phyloP scores from a whole-genome alignment of 1,140 invertebrate genomes.

The Lysiphlebus fabarum region DNA sequence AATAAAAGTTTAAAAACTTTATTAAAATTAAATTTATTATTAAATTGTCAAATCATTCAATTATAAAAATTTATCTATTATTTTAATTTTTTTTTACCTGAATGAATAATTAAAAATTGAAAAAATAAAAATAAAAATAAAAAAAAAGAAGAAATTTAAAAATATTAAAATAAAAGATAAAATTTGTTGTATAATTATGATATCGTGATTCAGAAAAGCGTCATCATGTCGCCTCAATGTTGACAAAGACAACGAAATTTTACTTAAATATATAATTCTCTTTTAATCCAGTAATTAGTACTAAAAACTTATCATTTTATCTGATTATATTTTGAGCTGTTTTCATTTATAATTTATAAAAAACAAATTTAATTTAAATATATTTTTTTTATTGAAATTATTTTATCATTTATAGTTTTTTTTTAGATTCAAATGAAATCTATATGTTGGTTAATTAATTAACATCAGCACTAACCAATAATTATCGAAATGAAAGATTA shows the following conservation, averaged over 20 bases:
- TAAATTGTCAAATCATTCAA: too few species aligned
- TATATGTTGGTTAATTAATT: constrained; percentile 35
- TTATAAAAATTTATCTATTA: too few species aligned
- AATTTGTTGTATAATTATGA: background rate
- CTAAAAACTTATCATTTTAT: constrained; percentile 43
- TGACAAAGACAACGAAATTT: constrained; percentile 31
- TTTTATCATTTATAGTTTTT: constrained; percentile 28
- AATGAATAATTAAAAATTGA: too few species aligned
- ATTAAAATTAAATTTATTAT: too few species aligned
- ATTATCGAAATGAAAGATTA: constrained; percentile 52
- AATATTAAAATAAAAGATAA: too few species aligned
- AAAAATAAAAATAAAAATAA: too few species aligned
- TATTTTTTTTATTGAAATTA: constrained; percentile 35
- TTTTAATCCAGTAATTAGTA: constrained; percentile 50
- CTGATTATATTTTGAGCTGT: constrained; percentile 31
- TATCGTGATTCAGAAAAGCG: constrained; percentile 27
- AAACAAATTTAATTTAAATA: constrained; percentile 2
- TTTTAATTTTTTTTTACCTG: too few species aligned
- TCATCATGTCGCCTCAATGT: constrained; percentile 31
- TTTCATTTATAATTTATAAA: constrained; percentile 3
- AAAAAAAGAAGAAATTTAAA: too few species aligned
- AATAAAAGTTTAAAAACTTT: too few species aligned
- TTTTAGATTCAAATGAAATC: background rate
- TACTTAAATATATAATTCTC: constrained; percentile 44
- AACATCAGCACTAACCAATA: constrained; percentile 45